Conservation (phyloP, 2,797 vertebrate species). For the Phyllotis vaccarum region DNA sequence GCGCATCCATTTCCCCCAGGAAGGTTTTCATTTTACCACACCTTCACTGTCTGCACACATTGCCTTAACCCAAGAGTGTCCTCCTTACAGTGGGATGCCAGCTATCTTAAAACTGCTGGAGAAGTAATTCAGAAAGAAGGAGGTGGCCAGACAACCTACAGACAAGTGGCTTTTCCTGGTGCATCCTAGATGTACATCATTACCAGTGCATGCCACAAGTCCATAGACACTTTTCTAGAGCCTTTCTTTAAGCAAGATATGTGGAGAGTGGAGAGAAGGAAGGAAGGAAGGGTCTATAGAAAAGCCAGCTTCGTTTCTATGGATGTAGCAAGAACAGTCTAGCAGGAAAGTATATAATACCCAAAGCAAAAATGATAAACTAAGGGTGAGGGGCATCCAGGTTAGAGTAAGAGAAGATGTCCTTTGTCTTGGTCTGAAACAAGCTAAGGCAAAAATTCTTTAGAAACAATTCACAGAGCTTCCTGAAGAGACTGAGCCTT, state of each 20-base stretch:
- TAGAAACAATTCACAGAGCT: not conserved
- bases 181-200: too few relatives aligned
- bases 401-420: not conserved
- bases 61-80: not conserved
- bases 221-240: not conserved
- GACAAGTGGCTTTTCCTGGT: not conserved
- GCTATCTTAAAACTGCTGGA: not conserved
- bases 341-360: not conserved
- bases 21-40: not conserved
- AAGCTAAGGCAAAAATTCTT: not conserved
- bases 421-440: not conserved
- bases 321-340: not conserved
- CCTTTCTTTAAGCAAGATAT: constrained; percentile 23
- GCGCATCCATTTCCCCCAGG: too few relatives aligned
- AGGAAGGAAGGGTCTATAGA: not conserved
- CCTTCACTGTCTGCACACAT: not conserved
- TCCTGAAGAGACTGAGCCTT: not conserved
- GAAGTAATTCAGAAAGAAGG: not conserved
- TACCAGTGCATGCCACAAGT: not conserved
- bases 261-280: not conserved
- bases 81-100: not conserved
- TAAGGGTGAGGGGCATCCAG: not conserved
- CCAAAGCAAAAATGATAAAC: not conserved
- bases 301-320: not conserved
- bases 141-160: not conserved